A percentile compares a stretch with the other conserved stretches of the same genome.
Evolutionary conservation across 35 echinoderm and acorn worm species (phyloP).

Genomic region (Anneissia japonica): DNA sequence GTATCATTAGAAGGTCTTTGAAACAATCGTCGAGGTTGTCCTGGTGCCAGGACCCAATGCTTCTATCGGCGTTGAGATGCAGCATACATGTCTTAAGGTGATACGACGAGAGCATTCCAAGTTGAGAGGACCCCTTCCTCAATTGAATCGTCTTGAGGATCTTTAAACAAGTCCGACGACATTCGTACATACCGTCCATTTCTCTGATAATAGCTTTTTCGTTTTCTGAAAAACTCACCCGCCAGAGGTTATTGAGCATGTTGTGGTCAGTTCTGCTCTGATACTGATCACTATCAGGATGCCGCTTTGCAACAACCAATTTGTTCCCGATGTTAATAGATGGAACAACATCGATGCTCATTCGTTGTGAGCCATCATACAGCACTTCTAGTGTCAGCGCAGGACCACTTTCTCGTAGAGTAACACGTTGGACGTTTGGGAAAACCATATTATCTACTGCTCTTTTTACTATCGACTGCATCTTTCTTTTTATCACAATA

Average conservation of each 20-base stretch:
- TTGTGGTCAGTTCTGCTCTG: not conserved
- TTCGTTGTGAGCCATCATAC: not conserved
- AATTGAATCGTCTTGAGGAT: not conserved
- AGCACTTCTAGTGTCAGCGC: not conserved
- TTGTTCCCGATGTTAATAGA: not conserved
- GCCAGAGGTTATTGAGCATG: not conserved
- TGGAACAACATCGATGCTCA: not conserved
- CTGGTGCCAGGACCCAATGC: not conserved
- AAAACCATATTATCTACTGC: not conserved
- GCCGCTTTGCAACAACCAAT: not conserved
- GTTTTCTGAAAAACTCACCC: not conserved
- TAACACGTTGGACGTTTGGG: not conserved
- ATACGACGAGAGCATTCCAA: not conserved
- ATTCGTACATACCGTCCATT: not conserved
- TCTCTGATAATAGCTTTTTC: not conserved
- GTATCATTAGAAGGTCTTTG: not conserved
- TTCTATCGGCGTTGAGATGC: not conserved
- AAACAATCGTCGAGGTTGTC: not conserved
- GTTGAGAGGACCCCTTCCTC: not conserved
- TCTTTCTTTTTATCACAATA: not conserved
- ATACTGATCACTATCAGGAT: not conserved
- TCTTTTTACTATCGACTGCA: not conserved
- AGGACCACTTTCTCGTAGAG: not conserved
- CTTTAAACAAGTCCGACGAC: not conserved
- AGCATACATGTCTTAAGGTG: not conserved